Percentiles rank a stretch among this genome's conserved stretches.
Conservation (phyloP, 2,113 vertebrate genomes). For the Catharus minimus region DNA sequence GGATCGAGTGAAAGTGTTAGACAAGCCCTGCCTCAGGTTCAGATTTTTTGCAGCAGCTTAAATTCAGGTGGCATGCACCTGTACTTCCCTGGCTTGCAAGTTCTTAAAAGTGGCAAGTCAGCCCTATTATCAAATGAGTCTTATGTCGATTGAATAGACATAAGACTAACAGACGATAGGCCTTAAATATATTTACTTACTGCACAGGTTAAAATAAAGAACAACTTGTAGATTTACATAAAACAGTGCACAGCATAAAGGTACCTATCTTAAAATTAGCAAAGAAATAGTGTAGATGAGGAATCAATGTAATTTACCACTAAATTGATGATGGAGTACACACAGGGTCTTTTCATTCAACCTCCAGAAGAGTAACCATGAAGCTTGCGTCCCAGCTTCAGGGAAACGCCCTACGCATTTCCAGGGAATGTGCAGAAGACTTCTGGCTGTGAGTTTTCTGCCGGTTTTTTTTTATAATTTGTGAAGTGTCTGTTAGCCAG, state of each 20-base stretch:
- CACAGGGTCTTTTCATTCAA: not conserved
- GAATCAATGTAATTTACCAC: not conserved
- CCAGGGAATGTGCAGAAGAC: not conserved
- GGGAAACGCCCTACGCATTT: fast-evolving
- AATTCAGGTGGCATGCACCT: fast-evolving
- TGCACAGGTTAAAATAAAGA: not conserved
- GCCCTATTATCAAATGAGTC: not conserved
- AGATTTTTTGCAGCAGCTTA: not conserved
- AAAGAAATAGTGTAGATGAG: not conserved
- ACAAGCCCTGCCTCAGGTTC: not conserved
- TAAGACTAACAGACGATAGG: not conserved
- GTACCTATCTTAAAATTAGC: not conserved
- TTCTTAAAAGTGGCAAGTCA: not conserved
- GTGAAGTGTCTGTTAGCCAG: not conserved
- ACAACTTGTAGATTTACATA: not conserved
- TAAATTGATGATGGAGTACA: not conserved
- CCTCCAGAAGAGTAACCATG: not conserved
- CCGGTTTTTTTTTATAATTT: not conserved
- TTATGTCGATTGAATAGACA: not conserved
- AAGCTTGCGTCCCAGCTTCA: not conserved
- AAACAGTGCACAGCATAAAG: not conserved
- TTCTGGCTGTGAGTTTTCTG: not conserved
- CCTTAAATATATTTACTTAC: not conserved
- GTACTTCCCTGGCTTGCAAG: not conserved
- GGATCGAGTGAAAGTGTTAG: fast-evolving